These are phyloP conservation scores for Amphiura filiformis DNA, from an alignment of 35 echinoderm and acorn worm species.

Conservation along the genomic window DNA sequence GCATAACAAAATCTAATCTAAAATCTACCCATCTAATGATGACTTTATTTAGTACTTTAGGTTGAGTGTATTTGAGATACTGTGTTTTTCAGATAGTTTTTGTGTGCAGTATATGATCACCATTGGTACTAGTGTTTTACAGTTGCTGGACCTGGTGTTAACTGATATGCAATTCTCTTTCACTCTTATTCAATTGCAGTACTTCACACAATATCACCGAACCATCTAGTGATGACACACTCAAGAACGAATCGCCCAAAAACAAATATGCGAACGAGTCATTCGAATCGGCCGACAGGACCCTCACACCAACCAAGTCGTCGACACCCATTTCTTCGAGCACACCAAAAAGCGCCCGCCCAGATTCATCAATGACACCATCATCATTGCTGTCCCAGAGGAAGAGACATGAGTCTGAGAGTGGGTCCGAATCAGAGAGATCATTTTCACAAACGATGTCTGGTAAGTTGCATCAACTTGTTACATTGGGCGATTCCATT, in stretches of 20 bases:
- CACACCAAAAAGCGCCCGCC: background rate
- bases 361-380: slow-evolving; percentile 28
- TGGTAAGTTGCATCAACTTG: slow-evolving; percentile 37
- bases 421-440: slow-evolving; percentile 95
- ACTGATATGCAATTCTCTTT: too few relatives aligned
- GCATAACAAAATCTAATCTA: too few relatives aligned
- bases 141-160: too few relatives aligned
- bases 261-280: slow-evolving; percentile 80
- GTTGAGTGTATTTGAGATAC: too few relatives aligned
- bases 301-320: slow-evolving; percentile 47
- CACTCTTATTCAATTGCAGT: background rate
- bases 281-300: slow-evolving; percentile 72
- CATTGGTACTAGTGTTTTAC: too few relatives aligned
- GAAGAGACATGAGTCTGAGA: slow-evolving; percentile 75
- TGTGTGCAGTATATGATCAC: too few relatives aligned
- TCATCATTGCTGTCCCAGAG: slow-evolving; percentile 17
- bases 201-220: slow-evolving; percentile 15
- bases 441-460: slow-evolving; percentile 95
- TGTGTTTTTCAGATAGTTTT: too few relatives aligned
- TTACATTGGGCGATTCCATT: background rate
- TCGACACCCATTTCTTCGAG: slow-evolving; percentile 1
- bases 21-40: too few relatives aligned
- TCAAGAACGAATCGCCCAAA: slow-evolving; percentile 61
- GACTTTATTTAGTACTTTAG: too few relatives aligned
- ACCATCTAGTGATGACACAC: slow-evolving; percentile 77